Conservation (phyloP, 2,113 vertebrate species). For the Orientallactaga bullata region DNA sequence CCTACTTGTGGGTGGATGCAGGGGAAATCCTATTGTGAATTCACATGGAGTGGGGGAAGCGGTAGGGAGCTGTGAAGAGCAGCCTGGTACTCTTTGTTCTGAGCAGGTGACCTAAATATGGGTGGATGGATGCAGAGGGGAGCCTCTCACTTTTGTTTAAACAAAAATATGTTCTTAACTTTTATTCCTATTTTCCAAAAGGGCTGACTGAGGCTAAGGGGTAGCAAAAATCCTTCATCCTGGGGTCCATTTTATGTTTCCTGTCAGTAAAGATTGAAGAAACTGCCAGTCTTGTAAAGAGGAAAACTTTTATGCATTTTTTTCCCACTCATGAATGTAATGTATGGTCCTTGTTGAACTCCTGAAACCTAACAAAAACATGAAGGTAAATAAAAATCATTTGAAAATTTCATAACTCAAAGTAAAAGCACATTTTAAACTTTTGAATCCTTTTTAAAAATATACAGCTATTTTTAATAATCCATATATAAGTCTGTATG, state of each 20-base stretch:
- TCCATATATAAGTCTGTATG: neutral
- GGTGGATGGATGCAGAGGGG: too few species aligned
- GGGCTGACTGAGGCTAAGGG: neutral
- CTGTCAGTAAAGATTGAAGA: neutral
- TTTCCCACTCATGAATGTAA: neutral
- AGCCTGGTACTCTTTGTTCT: too few species aligned
- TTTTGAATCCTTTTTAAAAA: neutral
- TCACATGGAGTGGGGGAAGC: too few species aligned
- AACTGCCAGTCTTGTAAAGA: neutral
- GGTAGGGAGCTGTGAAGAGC: too few species aligned
- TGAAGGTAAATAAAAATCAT: neutral
- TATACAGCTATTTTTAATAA: neutral
- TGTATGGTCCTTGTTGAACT: neutral
- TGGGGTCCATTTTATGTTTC: neutral
- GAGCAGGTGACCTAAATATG: too few species aligned
- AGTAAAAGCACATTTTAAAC: neutral
- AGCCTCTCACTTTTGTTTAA: neutral
- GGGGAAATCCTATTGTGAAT: too few species aligned
- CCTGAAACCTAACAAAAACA: constrained; percentile 12
- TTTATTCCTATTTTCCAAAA: constrained; percentile 25
- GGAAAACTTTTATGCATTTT: neutral
- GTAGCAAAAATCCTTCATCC: too few species aligned
- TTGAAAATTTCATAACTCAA: constrained; percentile 38
- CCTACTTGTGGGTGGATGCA: too few species aligned
- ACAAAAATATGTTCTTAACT: neutral